Evolutionary conservation across 2,888 invertebrate genomes (phyloP).

Genomic region (Marronus borbonicus): DNA sequence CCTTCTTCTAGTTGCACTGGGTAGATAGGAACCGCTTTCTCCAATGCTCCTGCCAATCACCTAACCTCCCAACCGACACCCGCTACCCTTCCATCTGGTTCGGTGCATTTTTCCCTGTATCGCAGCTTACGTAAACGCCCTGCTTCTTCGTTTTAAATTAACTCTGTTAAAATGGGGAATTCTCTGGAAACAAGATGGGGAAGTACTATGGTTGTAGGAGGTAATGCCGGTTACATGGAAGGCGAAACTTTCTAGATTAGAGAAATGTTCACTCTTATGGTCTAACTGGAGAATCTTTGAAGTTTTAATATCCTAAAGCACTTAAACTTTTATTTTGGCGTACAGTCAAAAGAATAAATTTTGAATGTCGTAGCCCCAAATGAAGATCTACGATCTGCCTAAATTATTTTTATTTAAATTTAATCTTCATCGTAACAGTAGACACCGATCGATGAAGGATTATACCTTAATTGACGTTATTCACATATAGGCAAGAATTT

Average conservation of each 20-base stretch:
- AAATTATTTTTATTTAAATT: no score
- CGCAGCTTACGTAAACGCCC: neutral
- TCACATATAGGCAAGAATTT: no score
- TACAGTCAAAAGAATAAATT: no score
- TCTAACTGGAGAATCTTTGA: neutral
- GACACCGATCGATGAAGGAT: no score
- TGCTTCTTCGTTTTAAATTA: constrained; percentile 27
- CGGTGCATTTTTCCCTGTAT: neutral
- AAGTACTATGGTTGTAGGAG: neutral
- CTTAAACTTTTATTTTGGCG: no score
- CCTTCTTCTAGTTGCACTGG: neutral
- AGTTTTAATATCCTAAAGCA: no score
- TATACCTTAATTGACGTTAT: no score
- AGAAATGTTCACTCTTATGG: neutral
- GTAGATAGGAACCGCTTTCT: no score
- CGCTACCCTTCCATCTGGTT: neutral
- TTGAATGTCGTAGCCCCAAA: no score
- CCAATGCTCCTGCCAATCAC: neutral
- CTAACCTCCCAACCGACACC: neutral
- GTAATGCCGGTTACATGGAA: no score
- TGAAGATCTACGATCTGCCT: no score
- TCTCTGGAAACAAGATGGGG: neutral
- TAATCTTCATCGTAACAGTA: no score
- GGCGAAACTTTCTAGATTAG: neutral
- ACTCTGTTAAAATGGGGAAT: constrained; percentile 1